phyloP scores from a whole-genome alignment of 1,140 invertebrate species.

The Eupristina koningsbergeri region DNA sequence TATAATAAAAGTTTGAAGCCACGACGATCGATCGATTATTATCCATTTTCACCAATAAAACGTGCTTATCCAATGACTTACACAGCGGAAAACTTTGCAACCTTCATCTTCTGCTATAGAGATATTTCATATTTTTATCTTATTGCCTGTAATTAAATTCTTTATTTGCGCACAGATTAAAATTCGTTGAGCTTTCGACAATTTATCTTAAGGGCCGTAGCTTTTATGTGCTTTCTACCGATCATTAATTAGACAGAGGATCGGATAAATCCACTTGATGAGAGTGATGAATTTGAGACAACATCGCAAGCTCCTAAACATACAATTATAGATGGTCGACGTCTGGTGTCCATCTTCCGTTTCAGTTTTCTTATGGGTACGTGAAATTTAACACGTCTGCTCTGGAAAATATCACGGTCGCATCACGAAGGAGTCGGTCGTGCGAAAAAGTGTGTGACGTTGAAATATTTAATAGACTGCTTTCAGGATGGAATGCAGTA shows the following conservation, averaged over 20 bases:
- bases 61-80: too few species aligned
- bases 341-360: slow-evolving; percentile 24
- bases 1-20: too few species aligned
- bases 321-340: slow-evolving; percentile 4
- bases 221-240: too few species aligned
- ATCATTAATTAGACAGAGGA: neutral
- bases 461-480: slow-evolving; percentile 45
- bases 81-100: too few species aligned
- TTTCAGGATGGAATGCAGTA: neutral
- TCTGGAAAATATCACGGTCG: slow-evolving; percentile 9
- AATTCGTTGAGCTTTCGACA: too few species aligned
- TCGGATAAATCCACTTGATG: neutral
- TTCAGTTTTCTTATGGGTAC: neutral
- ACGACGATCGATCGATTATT: too few species aligned
- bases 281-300: neutral
- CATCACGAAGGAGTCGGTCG: neutral
- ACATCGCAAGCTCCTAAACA: neutral
- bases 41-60: too few species aligned
- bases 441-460: slow-evolving; percentile 34
- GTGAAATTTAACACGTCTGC: slow-evolving; percentile 10
- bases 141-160: too few species aligned
- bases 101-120: too few species aligned
- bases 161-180: too few species aligned
- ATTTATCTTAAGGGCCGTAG: too few species aligned
- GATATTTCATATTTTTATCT: too few species aligned